A percentile compares a stretch with the other conserved stretches of the same genome.
phyloP scores from a whole-genome alignment of 2,797 vertebrate species.

The Spinus pinus region DNA sequence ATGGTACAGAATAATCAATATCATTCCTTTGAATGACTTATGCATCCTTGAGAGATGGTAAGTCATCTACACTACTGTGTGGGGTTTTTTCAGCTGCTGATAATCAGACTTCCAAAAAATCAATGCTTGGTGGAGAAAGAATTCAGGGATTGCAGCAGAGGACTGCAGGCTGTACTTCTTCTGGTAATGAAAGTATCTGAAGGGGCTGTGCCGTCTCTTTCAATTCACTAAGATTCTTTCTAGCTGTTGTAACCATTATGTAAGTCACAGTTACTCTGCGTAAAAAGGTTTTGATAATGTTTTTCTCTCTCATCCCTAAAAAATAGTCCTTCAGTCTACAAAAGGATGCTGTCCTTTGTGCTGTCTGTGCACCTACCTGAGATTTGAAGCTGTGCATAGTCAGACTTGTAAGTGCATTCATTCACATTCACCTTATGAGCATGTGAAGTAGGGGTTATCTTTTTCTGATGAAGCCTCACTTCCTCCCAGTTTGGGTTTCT shows the following conservation, averaged over 20 bases:
- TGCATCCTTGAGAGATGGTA: neutral
- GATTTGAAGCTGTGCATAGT: neutral
- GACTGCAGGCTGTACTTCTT: neutral
- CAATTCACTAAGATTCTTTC: neutral
- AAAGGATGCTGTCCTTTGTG: neutral
- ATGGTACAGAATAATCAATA: neutral
- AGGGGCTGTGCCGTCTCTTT: neutral
- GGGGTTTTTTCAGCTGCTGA: neutral
- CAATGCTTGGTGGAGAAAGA: neutral
- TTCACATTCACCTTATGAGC: neutral
- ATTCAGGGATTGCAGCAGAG: neutral
- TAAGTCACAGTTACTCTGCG: neutral
- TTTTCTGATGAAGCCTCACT: neutral
- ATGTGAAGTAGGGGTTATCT: neutral
- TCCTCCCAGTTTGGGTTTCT: neutral
- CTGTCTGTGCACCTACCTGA: neutral
- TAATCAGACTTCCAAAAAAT: constrained; percentile 35
- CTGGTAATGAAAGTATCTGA: neutral
- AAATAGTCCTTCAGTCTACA: neutral
- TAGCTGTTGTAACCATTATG: neutral
- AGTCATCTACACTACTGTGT: neutral
- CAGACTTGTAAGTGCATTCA: neutral
- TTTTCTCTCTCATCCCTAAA: neutral
- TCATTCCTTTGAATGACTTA: neutral
- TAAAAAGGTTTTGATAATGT: neutral